Percentiles rank a stretch among this genome's conserved stretches.
These are phyloP conservation scores for Tupaia tana DNA, from an alignment of 2,113 vertebrate genomes.

Conservation along the genomic window DNA sequence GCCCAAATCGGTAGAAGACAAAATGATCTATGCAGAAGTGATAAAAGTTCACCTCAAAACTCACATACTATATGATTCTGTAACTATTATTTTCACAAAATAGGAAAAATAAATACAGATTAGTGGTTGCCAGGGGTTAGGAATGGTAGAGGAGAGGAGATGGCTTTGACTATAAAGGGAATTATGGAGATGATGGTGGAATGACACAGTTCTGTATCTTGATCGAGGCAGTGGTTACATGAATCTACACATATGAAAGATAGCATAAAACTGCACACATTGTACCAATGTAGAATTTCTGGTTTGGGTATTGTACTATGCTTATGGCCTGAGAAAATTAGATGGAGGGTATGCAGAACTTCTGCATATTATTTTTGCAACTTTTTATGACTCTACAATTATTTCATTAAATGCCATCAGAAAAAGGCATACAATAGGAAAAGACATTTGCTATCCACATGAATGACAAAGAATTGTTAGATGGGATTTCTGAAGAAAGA, in stretches of 20 bases:
- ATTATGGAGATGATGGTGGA: background rate
- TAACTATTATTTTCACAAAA: constrained; percentile 10
- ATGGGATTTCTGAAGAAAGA: background rate
- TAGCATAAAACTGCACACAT: background rate
- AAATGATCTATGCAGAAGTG: background rate
- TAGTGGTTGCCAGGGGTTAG: background rate
- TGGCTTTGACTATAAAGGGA: background rate
- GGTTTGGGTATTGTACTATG: background rate
- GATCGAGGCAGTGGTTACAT: background rate
- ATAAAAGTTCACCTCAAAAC: background rate
- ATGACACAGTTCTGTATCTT: background rate
- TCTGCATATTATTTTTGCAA: background rate
- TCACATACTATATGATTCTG: background rate
- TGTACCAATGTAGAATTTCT: background rate
- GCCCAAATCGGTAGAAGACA: background rate
- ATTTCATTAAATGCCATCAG: background rate
- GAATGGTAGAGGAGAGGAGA: background rate
- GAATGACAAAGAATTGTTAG: background rate
- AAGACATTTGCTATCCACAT: background rate
- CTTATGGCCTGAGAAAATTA: background rate
- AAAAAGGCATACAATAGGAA: background rate
- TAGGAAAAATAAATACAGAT: background rate
- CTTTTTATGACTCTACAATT: background rate
- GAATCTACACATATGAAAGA: background rate
- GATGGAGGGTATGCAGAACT: background rate